Base-by-base conservation (phyloP, 2,113 vertebrate genomes). In the Rhinopomastus cyanomelas region DNA sequence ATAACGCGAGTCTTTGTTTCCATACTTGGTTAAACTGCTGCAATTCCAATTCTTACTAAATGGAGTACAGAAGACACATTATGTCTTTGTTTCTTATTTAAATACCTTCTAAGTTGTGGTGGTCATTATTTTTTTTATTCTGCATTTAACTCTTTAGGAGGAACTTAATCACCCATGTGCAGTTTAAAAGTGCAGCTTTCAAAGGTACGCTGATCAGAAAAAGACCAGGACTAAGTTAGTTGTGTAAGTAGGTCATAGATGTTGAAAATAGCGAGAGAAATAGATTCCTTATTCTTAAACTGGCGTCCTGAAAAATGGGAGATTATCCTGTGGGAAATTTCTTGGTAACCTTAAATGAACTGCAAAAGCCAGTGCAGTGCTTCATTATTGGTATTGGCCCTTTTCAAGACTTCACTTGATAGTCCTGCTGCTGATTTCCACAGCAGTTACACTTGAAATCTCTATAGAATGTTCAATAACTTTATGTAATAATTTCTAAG, bases 251-350 rank as follows among this genome's bases (percentile, higher is more conserved):
- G 94, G 90, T 93, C 86, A 57, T 22, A 78, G 69, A 55, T 32
- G 16, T 15, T 53, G 71, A 76, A 87, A 93, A 69, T 80, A 74
- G 29, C 16, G 29, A 18, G 71, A 73, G 72, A 90, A 94, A 56
- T 85, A 49, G 93, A 90, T 79, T 27, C 64, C 86, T 77, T 90
- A 94, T 95, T 95, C 90, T 95, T 93, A 85, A 94, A 92, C 79
- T 84, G 90, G 51, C 66, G 71, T 93, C 13, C 55, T 90, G 67
- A 86, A 96, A 95, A 95, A 94, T 2, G 79, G 71, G 83, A 81
- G 30, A 56, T 85, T 52, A 76, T 82, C 93, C 93, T 88, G 29
- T 87, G 92, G 93, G 93, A 95, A 87, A 92, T 95, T 30, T 61
- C 86, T 67, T 30, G 78, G 59, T 84, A 36, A 56, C 23, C 7